These are phyloP conservation scores for Parelbella ahira DNA, from an alignment of 2,888 invertebrate species.

Conservation along the genomic window DNA sequence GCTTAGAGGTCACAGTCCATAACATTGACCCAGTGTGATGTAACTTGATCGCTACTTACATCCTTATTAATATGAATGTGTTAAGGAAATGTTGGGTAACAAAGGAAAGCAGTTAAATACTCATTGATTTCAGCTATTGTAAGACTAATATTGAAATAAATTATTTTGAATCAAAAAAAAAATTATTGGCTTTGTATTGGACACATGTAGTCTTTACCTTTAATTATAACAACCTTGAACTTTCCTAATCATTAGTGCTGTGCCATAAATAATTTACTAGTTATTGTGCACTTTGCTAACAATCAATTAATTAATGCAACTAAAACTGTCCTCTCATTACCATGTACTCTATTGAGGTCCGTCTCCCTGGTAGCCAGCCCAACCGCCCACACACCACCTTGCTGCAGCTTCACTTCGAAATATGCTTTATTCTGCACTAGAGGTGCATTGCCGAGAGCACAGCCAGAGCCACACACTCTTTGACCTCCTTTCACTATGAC, in stretches of 20 bases:
- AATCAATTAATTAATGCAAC: too few species aligned
- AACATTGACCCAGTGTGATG: slow-evolving; percentile 2
- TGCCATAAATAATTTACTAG: too few species aligned
- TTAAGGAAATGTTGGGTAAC: not conserved
- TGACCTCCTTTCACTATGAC: slow-evolving; percentile 96
- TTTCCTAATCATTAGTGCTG: too few species aligned
- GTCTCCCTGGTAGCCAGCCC: slow-evolving; percentile 94
- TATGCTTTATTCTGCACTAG: slow-evolving; percentile 98
- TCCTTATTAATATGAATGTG: not conserved
- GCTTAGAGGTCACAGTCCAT: slow-evolving; percentile 5
- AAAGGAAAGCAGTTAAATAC: slow-evolving; percentile 1
- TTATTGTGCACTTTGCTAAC: too few species aligned
- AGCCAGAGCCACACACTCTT: slow-evolving; percentile 97
- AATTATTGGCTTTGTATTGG: too few species aligned
- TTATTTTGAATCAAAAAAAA: too few species aligned
- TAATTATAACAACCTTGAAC: too few species aligned
- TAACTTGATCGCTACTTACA: not conserved
- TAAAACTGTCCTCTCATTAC: too few species aligned
- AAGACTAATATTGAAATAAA: too few species aligned
- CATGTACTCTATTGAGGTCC: slow-evolving; percentile 91
- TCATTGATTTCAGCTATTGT: too few species aligned
- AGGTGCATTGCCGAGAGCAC: slow-evolving; percentile 95
- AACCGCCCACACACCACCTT: slow-evolving; percentile 97
- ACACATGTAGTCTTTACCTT: too few species aligned
- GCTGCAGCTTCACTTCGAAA: slow-evolving; percentile 98